Percentiles rank a stretch among this genome's conserved stretches.
Evolutionary conservation across 1,140 invertebrate genomes (phyloP).

Genomic region (Lasioglossum albipes): DNA sequence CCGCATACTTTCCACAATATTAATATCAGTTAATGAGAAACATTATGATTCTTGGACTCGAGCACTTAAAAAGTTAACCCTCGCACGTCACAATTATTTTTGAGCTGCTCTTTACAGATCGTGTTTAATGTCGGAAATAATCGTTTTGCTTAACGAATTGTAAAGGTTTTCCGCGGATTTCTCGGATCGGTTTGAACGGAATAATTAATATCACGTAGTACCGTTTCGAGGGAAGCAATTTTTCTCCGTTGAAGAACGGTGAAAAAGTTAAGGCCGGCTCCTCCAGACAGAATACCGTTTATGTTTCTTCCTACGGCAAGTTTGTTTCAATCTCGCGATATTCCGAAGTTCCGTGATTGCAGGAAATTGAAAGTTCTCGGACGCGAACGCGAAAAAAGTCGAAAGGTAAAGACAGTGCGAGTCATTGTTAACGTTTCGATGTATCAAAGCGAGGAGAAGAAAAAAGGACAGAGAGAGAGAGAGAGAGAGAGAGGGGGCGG

Average conservation of each 20-base stretch:
- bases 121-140: no score
- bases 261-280: slow-evolving; percentile 8
- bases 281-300: not conserved
- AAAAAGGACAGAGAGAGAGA: no score
- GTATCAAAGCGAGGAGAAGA: not conserved
- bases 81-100: no score
- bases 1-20: no score
- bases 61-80: no score
- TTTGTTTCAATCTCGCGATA: slow-evolving; percentile 32
- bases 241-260: slow-evolving; percentile 2
- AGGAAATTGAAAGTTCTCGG: slow-evolving; percentile 17
- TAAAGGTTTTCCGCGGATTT: no score
- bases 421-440: slow-evolving; percentile 19
- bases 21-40: no score
- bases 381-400: not conserved
- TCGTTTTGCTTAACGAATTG: no score
- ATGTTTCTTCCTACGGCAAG: slow-evolving; percentile 13
- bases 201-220: not conserved
- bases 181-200: not conserved
- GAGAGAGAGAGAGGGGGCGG: no score
- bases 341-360: slow-evolving; percentile 17
- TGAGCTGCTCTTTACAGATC: no score
- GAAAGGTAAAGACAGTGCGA: not conserved
- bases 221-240: slow-evolving; percentile 21
- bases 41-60: no score